Evolutionary conservation across 2,888 invertebrate species (phyloP).

Genomic region (Euproctis similis): DNA sequence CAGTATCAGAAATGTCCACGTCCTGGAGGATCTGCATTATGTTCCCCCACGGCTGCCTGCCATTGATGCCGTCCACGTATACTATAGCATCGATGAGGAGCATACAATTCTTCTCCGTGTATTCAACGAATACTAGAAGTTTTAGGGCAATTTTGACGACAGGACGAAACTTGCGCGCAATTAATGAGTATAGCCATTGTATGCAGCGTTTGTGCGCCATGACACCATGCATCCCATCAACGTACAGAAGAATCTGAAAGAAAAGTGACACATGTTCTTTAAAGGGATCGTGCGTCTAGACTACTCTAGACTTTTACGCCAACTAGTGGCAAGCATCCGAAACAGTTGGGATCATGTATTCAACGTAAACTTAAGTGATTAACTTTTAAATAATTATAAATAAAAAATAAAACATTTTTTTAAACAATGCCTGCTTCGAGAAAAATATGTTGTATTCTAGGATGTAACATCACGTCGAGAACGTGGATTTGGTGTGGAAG

Average conservation of each 20-base stretch:
- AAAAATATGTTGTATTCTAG: too few species aligned
- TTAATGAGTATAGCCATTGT: conserved; percentile 97
- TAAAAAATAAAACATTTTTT: too few species aligned
- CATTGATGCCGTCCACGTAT: conserved; percentile 82
- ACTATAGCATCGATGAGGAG: conserved; percentile 93
- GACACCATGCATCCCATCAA: conserved; percentile 99
- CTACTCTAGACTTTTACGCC: too few species aligned
- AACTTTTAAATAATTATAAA: too few species aligned
- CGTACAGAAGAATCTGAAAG: conserved; percentile 96
- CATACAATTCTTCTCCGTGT: conserved; percentile 95
- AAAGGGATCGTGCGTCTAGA: too few species aligned
- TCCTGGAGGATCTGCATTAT: conserved; percentile 90
- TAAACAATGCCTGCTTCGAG: too few species aligned
- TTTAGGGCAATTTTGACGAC: conserved; percentile 99
- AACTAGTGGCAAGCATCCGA: too few species aligned
- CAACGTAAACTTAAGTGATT: too few species aligned
- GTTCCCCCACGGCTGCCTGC: conserved; percentile 84
- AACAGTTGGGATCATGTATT: too few species aligned
- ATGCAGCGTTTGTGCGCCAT: conserved; percentile 97
- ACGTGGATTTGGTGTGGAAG: too few species aligned
- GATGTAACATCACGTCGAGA: too few species aligned
- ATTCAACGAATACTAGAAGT: conserved; percentile 98
- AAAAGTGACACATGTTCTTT: too few species aligned
- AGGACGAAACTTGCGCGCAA: conserved; percentile 92
- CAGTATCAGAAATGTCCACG: conserved; percentile 96